Evolutionary conservation across 2,113 vertebrate species (phyloP).

Genomic region (Pomatorhinus ruficollis): DNA sequence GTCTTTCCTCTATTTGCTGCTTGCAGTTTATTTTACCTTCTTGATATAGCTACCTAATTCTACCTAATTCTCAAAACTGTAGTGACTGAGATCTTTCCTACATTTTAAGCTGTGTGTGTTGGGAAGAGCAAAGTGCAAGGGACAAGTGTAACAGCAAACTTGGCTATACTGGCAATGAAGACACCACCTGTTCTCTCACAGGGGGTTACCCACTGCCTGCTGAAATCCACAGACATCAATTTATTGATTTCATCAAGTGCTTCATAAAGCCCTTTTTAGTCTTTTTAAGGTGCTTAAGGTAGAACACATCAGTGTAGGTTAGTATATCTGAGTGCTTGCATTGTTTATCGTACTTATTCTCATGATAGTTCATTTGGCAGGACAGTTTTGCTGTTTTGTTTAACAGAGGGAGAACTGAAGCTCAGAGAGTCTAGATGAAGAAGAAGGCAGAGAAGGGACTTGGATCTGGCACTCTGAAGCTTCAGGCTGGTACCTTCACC

Average conservation of each 20-base stretch:
- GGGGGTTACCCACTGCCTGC: neutral
- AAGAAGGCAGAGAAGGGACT: neutral
- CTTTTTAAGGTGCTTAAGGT: neutral
- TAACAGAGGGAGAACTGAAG: neutral
- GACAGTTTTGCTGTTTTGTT: neutral
- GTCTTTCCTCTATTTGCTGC: neutral
- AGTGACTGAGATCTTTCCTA: neutral
- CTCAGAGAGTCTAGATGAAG: neutral
- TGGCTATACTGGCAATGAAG: neutral
- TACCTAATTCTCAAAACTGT: neutral
- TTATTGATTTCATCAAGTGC: neutral
- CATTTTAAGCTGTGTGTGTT: neutral
- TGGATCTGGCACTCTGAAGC: neutral
- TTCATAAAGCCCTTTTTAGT: neutral
- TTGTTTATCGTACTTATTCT: neutral
- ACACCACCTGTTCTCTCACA: neutral
- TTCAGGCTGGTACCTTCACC: neutral
- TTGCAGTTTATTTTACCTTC: neutral
- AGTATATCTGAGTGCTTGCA: neutral
- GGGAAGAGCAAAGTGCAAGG: neutral
- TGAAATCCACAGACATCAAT: neutral
- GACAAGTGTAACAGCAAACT: neutral
- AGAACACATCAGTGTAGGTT: neutral
- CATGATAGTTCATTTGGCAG: neutral
- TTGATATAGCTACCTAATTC: neutral